Conservation (phyloP, 2,888 invertebrate species). For the Steinernema hermaphroditum region DNA sequence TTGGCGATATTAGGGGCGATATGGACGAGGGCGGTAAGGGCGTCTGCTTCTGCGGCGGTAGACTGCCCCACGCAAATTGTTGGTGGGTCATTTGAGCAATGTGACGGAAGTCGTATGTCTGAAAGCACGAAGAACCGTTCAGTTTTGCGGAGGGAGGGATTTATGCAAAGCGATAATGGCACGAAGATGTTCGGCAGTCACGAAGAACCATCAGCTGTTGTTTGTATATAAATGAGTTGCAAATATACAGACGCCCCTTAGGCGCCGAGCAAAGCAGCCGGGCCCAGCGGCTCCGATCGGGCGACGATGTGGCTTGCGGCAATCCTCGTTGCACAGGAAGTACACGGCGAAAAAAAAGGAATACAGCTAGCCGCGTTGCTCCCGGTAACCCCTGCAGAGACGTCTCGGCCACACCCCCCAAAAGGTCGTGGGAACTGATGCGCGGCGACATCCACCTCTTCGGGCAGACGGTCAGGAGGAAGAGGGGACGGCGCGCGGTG, state of each 20-base stretch:
- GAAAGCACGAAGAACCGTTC: neutral
- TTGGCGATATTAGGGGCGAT: neutral
- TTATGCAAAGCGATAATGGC: neutral
- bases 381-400: neutral
- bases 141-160: too few species aligned
- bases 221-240: conserved; percentile 15
- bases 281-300: neutral
- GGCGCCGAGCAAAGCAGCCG: too few species aligned
- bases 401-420: neutral
- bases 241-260: conserved; percentile 17
- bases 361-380: neutral
- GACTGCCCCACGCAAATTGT: conserved; percentile 23
- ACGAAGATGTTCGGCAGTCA: neutral
- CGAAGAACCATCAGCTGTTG: conserved; percentile 7
- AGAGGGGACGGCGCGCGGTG: neutral
- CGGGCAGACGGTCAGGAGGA: neutral
- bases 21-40: neutral
- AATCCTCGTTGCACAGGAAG: neutral
- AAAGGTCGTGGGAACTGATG: conserved; percentile 12
- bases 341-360: neutral
- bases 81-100: conserved; percentile 24
- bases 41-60: neutral
- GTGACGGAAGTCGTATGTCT: neutral
- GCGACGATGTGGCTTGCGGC: neutral
- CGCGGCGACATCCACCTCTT: neutral